Conservation (phyloP, 2,113 vertebrate genomes). For the Ammospiza caudacuta region DNA sequence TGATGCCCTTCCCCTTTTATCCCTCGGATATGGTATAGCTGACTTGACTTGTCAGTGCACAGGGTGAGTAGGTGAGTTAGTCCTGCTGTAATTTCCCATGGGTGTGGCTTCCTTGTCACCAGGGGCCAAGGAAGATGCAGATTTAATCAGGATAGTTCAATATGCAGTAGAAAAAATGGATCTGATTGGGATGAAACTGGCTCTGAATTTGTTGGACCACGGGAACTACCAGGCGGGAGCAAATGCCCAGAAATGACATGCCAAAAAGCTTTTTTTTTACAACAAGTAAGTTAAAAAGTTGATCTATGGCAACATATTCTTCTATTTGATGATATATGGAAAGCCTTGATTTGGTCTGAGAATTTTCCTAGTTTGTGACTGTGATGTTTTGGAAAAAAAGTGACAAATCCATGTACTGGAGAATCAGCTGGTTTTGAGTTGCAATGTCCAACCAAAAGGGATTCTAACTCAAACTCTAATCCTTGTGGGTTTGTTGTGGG, state of each 20-base stretch:
- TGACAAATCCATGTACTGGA: not conserved
- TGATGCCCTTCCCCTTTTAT: not conserved
- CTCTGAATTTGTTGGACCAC: not conserved
- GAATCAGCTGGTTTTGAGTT: not conserved
- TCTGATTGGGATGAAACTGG: not conserved
- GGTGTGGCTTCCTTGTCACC: not conserved
- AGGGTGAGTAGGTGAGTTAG: not conserved
- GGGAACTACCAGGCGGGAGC: not conserved
- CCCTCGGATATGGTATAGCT: not conserved
- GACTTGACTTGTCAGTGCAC: not conserved
- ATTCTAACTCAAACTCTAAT: not conserved
- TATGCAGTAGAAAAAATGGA: not conserved
- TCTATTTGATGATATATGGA: not conserved
- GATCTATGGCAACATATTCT: not conserved
- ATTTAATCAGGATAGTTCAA: not conserved
- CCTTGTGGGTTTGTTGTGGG: not conserved
- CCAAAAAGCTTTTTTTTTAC: not conserved
- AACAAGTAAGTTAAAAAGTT: not conserved
- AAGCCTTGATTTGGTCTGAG: not conserved
- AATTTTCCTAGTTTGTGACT: not conserved
- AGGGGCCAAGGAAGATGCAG: not conserved
- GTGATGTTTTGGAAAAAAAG: not conserved
- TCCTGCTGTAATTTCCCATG: not conserved
- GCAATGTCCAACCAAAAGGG: not conserved
- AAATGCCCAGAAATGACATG: accelerated